A percentile compares a stretch with the other conserved stretches of the same genome.
phyloP scores from a whole-genome alignment of 2,797 vertebrate genomes.

The Furcifer pardalis region DNA sequence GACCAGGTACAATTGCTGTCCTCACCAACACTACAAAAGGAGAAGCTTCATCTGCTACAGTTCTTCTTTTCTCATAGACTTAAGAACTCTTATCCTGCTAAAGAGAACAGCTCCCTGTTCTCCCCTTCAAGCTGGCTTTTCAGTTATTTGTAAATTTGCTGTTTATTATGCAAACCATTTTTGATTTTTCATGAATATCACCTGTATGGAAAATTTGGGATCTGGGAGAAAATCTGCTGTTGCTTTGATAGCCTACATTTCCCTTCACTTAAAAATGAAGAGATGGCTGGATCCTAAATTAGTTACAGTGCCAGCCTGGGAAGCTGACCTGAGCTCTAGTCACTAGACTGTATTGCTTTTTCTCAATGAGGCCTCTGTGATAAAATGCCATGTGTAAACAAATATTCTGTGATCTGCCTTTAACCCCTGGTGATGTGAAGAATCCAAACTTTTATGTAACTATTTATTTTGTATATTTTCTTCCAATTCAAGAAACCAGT shows the following conservation, averaged over 20 bases:
- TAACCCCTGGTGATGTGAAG: not conserved
- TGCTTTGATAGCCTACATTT: not conserved
- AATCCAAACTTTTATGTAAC: not conserved
- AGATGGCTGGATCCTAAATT: not conserved
- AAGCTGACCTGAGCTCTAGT: too few species aligned
- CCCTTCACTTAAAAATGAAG: not conserved
- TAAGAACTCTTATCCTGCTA: not conserved
- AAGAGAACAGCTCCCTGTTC: not conserved
- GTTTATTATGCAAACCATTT: not conserved
- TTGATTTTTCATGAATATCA: not conserved
- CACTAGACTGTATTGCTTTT: not conserved
- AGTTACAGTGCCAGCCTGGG: not conserved
- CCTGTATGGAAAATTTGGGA: not conserved
- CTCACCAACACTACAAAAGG: not conserved
- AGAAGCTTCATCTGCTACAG: not conserved
- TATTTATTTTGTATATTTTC: constrained; percentile 33
- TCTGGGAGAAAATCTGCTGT: not conserved
- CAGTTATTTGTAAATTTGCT: not conserved
- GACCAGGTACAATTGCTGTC: not conserved
- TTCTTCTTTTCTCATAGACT: not conserved
- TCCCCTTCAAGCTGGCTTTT: not conserved
- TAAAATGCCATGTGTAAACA: not conserved
- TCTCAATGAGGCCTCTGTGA: not conserved
- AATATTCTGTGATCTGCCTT: not conserved
- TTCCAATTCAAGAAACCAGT: not conserved